A percentile compares a stretch with the other conserved stretches of the same genome.
phyloP scores from a whole-genome alignment of 2,113 vertebrate species.

The Sebastes fasciatus region DNA sequence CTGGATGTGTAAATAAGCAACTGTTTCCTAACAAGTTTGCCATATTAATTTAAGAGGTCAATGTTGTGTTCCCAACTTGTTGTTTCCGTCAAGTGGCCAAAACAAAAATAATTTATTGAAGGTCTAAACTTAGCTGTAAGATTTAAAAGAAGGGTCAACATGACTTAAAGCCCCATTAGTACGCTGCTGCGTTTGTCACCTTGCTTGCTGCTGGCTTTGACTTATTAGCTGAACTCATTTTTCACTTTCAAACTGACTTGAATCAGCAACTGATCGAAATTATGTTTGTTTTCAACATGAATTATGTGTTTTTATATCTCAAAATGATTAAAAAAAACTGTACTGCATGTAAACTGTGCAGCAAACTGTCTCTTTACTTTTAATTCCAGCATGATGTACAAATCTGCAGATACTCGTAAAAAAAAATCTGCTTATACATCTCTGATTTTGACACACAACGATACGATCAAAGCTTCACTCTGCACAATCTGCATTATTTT shows the following conservation, averaged over 20 bases:
- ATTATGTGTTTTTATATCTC: no score
- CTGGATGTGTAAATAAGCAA: no score
- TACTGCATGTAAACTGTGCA: neutral
- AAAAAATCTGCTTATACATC: conserved; percentile 5
- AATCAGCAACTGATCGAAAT: neutral
- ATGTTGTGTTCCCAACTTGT: no score
- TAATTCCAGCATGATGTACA: neutral
- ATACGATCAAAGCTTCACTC: conserved; percentile 22
- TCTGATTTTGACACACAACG: neutral
- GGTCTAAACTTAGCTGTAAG: neutral
- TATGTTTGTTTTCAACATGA: no score
- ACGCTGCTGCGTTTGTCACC: neutral
- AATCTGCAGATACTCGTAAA: conserved; percentile 9
- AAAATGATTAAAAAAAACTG: no score
- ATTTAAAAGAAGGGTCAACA: neutral
- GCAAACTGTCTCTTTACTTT: neutral
- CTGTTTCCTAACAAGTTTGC: no score
- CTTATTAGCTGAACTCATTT: neutral
- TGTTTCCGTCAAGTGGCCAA: no score
- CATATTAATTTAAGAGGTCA: no score
- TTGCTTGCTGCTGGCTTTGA: neutral
- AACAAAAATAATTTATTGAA: no score
- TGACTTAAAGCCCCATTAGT: neutral
- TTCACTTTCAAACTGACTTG: neutral
- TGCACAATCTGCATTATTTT: conserved; percentile 41